Evolutionary conservation across 2,797 vertebrate genomes (phyloP).

Genomic region (Cuniculus paca): DNA sequence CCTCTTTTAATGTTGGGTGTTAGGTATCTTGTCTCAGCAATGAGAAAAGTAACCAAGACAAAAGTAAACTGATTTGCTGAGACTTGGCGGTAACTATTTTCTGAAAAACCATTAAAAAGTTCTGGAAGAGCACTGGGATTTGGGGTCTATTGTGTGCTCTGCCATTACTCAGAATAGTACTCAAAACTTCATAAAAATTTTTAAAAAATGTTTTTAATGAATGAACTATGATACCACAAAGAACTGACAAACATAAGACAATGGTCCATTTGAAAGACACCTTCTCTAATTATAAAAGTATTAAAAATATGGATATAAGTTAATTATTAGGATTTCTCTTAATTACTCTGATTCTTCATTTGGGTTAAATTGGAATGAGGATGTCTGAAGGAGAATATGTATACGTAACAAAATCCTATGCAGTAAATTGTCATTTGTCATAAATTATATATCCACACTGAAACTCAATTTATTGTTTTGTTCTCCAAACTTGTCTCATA

Average conservation of each 20-base stretch:
- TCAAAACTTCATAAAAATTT: neutral
- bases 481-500: neutral
- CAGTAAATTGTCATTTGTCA: neutral
- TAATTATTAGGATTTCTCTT: constrained; percentile 52
- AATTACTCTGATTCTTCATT: constrained; percentile 38
- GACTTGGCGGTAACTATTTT: neutral
- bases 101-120: neutral
- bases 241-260: neutral
- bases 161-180: neutral
- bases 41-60: neutral
- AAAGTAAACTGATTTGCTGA: neutral
- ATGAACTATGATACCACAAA: constrained; percentile 13
- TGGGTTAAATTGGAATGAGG: neutral
- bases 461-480: constrained; percentile 15
- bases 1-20: neutral
- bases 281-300: constrained; percentile 9
- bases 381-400: neutral
- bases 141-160: neutral
- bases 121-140: neutral
- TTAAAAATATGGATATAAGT: constrained; percentile 10
- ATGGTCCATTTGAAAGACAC: neutral
- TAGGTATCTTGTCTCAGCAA: neutral
- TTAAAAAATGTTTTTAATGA: neutral
- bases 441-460: neutral
- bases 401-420: neutral